A percentile compares a stretch with the other conserved stretches of the same genome.
Evolutionary conservation across 2,797 vertebrate genomes (phyloP).

Genomic region (Aphelocoma californica): DNA sequence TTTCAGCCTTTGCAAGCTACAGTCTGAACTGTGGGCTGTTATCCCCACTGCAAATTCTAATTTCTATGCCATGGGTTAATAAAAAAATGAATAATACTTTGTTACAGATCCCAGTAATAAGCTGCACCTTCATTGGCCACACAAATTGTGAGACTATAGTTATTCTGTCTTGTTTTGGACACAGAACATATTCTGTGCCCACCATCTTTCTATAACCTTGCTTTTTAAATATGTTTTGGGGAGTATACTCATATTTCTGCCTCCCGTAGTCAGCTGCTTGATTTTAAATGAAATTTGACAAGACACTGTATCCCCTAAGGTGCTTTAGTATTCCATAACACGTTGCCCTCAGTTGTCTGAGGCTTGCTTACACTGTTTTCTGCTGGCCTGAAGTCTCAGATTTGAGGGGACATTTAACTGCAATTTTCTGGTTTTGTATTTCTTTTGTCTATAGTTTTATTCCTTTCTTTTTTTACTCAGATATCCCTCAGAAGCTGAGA

Average conservation of each 20-base stretch:
- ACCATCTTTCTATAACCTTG: background rate
- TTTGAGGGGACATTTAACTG: background rate
- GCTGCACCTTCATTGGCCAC: background rate
- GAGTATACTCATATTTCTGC: background rate
- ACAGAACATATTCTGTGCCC: background rate
- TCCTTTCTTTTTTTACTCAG: background rate
- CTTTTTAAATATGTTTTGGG: background rate
- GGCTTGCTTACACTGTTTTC: background rate
- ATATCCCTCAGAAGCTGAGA: background rate
- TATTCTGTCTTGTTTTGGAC: background rate
- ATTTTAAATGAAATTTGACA: background rate
- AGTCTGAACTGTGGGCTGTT: background rate
- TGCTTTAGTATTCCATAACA: background rate
- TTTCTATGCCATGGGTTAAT: background rate
- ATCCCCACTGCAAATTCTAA: background rate
- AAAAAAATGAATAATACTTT: background rate
- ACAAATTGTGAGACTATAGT: background rate
- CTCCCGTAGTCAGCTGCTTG: background rate
- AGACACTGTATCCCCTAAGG: background rate
- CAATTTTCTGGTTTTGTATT: background rate
- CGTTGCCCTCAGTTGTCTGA: background rate
- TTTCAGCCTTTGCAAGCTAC: background rate
- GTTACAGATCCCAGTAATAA: background rate
- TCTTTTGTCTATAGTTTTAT: background rate
- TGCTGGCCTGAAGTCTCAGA: background rate